A percentile compares a stretch with the other conserved stretches of the same genome.
Evolutionary conservation across 2,888 invertebrate genomes (phyloP).

Genomic region (Scelioninae gen. 2): DNA sequence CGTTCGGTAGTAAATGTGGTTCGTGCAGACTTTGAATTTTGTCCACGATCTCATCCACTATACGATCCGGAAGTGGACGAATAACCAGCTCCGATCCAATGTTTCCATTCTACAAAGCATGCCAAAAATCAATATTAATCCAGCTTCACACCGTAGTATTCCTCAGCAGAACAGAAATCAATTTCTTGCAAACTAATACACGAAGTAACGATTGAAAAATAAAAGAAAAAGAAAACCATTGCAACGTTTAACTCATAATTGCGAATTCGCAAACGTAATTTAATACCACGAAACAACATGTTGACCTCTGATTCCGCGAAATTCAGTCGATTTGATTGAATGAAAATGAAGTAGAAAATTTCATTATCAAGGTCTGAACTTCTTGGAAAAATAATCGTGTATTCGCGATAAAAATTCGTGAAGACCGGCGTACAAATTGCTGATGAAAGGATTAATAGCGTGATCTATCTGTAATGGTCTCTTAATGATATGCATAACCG

Average conservation of each 20-base stretch:
- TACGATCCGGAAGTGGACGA: slow-evolving; percentile 87
- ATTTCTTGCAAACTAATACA: no score
- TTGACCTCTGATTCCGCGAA: no score
- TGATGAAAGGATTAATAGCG: slow-evolving; percentile 47
- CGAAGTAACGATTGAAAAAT: no score
- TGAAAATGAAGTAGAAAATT: slow-evolving; percentile 14
- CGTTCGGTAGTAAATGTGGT: slow-evolving; percentile 71
- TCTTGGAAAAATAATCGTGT: slow-evolving; percentile 23
- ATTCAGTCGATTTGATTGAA: neutral
- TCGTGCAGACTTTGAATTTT: slow-evolving; percentile 66
- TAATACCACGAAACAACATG: no score
- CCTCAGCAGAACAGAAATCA: slow-evolving; percentile 4
- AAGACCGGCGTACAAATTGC: slow-evolving; percentile 23
- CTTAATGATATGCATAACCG: slow-evolving; percentile 44
- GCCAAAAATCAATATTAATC: slow-evolving; percentile 44
- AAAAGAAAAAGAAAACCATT: neutral
- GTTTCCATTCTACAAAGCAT: slow-evolving; percentile 86
- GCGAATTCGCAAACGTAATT: no score
- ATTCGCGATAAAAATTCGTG: slow-evolving; percentile 23
- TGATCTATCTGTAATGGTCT: slow-evolving; percentile 35
- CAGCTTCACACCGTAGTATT: neutral
- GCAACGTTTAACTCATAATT: no score
- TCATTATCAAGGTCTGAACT: slow-evolving; percentile 42
- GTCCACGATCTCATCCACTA: slow-evolving; percentile 74
- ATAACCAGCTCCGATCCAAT: slow-evolving; percentile 93